Percentiles rank a stretch among this genome's conserved stretches.
Conservation (phyloP, 2,888 invertebrate species). For the Philaethria dido region DNA sequence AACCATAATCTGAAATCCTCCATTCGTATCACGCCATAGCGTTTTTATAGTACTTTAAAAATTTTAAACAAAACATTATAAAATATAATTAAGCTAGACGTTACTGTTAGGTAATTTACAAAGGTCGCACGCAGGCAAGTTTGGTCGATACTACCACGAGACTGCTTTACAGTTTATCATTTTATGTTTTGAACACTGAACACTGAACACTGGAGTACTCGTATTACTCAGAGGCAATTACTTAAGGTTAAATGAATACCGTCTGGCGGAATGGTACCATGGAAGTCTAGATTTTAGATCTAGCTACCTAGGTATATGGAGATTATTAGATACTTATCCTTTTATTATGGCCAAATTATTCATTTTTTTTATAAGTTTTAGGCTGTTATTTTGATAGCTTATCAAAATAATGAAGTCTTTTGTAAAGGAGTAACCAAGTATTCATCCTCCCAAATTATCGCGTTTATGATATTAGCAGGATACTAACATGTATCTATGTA, state of each 20-base stretch:
- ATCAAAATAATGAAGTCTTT: no score
- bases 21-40: no score
- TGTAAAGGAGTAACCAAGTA: no score
- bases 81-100: background rate
- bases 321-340: no score
- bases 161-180: constrained; percentile 22
- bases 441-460: no score
- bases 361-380: no score
- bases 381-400: no score
- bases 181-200: constrained; percentile 2
- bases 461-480: no score
- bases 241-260: constrained; percentile 17
- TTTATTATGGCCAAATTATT: no score
- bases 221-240: constrained; percentile 18
- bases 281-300: constrained; percentile 3
- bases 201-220: background rate
- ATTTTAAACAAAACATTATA: background rate
- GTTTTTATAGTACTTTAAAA: no score
- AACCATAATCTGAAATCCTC: no score
- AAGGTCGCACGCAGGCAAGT: constrained; percentile 22
- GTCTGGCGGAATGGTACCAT: constrained; percentile 3
- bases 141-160: constrained; percentile 14
- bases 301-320: background rate
- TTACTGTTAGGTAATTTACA: background rate
- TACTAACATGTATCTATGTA: no score